Base-by-base conservation (phyloP, 2,888 invertebrate genomes). In the Plagiodera versicolora region DNA sequence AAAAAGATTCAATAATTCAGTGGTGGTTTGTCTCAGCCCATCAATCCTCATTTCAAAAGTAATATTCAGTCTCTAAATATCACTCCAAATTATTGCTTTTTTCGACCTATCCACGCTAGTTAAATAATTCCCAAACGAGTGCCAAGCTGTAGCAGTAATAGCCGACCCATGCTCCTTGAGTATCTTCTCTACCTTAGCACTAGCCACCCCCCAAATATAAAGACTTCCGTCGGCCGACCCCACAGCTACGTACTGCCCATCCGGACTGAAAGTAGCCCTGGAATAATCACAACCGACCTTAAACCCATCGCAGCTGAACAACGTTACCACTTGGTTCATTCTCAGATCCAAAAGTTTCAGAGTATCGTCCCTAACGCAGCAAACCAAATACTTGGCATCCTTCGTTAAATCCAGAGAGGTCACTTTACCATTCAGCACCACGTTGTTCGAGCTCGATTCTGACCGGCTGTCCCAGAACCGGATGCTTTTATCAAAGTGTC, bases 401-500 rank as follows among this genome's bases (percentile, higher is more conserved):
- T 91, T 87, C 63, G 95, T 93, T 68, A 97, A 83, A 82, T 96
- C 95, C 70, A 98, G 84, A 48, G 98, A 98, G 39, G 98, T 98
- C 67, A 98, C 91, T 84, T 94, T 94, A 61, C 95, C 97, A 78
- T 94, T 93, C 64, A 98, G 85, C 67, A 89, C 81, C 66, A 96
- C 91, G 81, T 95, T 94, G 77, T 93, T 94, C 64, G 89, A 88
- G 69, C 89, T 89, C 74, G 89, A 87, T 73, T 96, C 95, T 14
- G 91, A 88, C 72, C 98, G 86, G 65, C 91, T 90, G 81, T 99
- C 99, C 98, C 98, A 99, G 81, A 99, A 94, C 55, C 98, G 87
- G 72, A 99, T 92, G 75, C 91, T 90, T 81, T 96, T 97, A 83
- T 99, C 99, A 81, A 94, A 98, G 83, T 99, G 99, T 19, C 98